Conservation (phyloP, 2,797 vertebrate genomes). For the Numenius phaeopus region DNA sequence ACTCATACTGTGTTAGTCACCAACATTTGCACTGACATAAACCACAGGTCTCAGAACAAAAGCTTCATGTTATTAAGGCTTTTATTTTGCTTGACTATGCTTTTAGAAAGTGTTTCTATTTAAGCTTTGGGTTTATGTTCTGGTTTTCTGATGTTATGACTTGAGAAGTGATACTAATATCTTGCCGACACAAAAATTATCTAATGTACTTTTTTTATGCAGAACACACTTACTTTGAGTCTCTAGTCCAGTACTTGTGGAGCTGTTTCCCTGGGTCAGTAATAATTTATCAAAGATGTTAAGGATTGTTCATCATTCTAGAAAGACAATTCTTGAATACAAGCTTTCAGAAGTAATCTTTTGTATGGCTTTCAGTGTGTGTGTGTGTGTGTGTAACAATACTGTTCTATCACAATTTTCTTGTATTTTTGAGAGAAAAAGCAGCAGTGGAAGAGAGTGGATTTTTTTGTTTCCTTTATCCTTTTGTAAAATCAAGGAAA, state of each 20-base stretch:
- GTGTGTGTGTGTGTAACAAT: background rate
- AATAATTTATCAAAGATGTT: background rate
- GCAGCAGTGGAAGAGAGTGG: background rate
- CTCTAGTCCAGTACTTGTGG: background rate
- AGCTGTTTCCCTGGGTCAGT: background rate
- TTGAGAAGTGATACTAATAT: background rate
- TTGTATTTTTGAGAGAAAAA: background rate
- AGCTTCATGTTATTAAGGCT: background rate
- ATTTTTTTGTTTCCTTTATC: background rate
- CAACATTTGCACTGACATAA: background rate
- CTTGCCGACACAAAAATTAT: background rate
- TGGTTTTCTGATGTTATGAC: background rate
- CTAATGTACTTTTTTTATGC: background rate
- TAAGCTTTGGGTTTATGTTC: background rate
- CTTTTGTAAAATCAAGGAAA: background rate
- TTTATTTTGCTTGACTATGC: background rate
- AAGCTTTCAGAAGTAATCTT: background rate
- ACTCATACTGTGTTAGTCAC: background rate
- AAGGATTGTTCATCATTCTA: background rate
- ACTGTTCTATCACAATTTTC: background rate
- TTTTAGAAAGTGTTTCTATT: constrained; percentile 22
- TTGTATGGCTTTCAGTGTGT: background rate
- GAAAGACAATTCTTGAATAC: background rate
- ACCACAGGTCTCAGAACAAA: background rate
- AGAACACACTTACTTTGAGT: background rate